Base-by-base conservation (phyloP, 2,113 vertebrate species). In the Calyptommatus sinebrachiatus region DNA sequence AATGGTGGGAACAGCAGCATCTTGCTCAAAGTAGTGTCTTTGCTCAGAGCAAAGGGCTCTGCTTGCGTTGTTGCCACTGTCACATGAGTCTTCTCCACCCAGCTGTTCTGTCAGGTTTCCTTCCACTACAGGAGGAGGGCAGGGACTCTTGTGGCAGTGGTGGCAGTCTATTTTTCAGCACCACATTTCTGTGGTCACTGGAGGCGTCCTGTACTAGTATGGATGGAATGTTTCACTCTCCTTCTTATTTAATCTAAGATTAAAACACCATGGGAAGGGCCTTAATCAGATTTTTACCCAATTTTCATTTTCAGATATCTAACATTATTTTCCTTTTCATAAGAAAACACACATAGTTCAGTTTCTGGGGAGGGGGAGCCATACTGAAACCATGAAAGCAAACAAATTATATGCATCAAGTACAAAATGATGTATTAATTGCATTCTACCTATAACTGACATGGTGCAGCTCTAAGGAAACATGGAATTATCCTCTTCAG, bases 351-450 rank as follows among this genome's bases (percentile, higher is more conserved):
- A n/a, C 22, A 28, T 41, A 41, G 24, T 11, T 31, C 12, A 66
- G 31, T 31, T 83, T 78, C 50, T 28, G 65, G 46, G n/a, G 45
- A 29, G 18, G 61, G 60, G 16, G 31, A 76, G 29, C 48, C 70
- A 46, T 10, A 67, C 57, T 77, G 41, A 24, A 29, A 31, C 20
- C 48, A 68, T 83, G 81, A 73, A 83, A 73, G 70, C 35, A 60
- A 78, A 73, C 31, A 60, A 71, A 82, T 82, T 63, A 82, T 77
- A 82, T 69, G 14, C 50, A 69, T 69, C 65, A 60, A 69, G 41
- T 62, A 26, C 62, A 48, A 70, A 69, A 68, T 74, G 63, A 45
- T 78, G 50, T 50, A 78, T 83, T 78, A 78, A 78, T 68, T 78
- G 63, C 77, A 83, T 68, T 68, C 22, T 68, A 73, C 50, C 35